These are phyloP conservation scores for Anguilla anguilla DNA, from an alignment of 2,797 vertebrate species.

Conservation along the genomic window DNA sequence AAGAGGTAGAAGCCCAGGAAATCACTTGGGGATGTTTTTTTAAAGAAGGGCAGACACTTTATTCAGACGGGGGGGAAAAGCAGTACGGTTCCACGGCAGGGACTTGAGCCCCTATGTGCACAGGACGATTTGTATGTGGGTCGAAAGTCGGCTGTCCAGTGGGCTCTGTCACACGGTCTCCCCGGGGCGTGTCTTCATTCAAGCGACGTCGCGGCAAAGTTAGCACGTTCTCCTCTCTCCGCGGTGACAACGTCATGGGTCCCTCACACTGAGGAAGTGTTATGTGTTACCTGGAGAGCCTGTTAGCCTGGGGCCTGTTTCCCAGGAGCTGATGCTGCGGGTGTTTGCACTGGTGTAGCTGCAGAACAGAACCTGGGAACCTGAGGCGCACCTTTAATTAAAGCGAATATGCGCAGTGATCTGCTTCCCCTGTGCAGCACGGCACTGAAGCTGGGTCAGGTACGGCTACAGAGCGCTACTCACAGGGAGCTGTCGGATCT, in stretches of 20 bases:
- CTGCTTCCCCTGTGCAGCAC: not conserved
- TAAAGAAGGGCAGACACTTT: too few species aligned
- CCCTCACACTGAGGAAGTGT: not conserved
- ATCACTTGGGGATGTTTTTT: not conserved
- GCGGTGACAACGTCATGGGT: not conserved
- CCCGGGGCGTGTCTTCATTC: not conserved
- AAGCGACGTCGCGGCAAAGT: not conserved
- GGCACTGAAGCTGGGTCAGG: not conserved
- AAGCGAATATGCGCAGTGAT: not conserved
- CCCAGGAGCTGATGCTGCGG: not conserved
- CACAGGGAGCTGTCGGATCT: not conserved
- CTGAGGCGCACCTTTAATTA: not conserved
- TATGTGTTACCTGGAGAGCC: not conserved
- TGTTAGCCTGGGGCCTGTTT: not conserved
- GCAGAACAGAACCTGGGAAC: not conserved
- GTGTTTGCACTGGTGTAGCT: not conserved
- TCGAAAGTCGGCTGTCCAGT: too few species aligned
- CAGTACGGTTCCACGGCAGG: too few species aligned
- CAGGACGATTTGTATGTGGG: too few species aligned
- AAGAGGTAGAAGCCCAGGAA: not conserved
- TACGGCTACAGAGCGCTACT: not conserved
- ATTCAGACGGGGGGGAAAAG: too few species aligned
- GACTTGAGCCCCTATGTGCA: too few species aligned
- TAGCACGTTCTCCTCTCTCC: not conserved
- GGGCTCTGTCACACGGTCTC: too few species aligned